A percentile compares a stretch with the other conserved stretches of the same genome.
Conservation (phyloP, 2,888 invertebrate genomes). For the Lysandra bellargus region DNA sequence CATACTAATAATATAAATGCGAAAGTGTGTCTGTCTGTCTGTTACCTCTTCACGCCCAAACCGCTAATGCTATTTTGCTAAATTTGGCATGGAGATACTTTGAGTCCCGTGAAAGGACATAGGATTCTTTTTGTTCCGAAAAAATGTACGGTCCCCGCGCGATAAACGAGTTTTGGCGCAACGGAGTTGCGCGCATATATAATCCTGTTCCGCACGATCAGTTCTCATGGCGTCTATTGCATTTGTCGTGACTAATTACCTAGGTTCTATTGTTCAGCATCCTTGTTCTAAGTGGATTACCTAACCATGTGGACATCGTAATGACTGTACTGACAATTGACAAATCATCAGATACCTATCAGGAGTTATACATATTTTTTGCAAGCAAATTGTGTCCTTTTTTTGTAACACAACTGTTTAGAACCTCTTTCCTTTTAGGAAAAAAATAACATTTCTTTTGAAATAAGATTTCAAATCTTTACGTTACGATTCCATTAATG, state of each 20-base stretch:
- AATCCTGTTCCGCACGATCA: constrained; percentile 1
- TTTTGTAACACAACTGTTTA: background rate
- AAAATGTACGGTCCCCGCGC: too few relatives aligned
- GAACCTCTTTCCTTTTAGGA: background rate
- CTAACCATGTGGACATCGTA: constrained; percentile 4
- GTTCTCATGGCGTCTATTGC: constrained; percentile 12
- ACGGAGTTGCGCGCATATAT: background rate
- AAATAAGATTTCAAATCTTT: too few relatives aligned
- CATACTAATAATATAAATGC: too few relatives aligned
- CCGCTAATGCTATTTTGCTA: too few relatives aligned
- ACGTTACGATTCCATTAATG: too few relatives aligned
- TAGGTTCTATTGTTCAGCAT: constrained; percentile 12
- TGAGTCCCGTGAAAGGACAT: too few relatives aligned
- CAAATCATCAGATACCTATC: background rate
- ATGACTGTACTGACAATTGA: background rate
- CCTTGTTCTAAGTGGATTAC: constrained; percentile 22
- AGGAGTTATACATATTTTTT: background rate
- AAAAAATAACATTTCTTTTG: too few relatives aligned
- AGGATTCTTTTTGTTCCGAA: too few relatives aligned
- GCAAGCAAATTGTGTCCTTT: background rate
- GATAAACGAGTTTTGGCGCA: too few relatives aligned
- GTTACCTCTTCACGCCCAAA: too few relatives aligned
- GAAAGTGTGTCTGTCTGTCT: too few relatives aligned
- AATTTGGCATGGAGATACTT: too few relatives aligned
- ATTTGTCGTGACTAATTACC: constrained; percentile 24